Base-by-base conservation (phyloP, 2,113 vertebrate species). In the Corythoichthys haematopterus region DNA sequence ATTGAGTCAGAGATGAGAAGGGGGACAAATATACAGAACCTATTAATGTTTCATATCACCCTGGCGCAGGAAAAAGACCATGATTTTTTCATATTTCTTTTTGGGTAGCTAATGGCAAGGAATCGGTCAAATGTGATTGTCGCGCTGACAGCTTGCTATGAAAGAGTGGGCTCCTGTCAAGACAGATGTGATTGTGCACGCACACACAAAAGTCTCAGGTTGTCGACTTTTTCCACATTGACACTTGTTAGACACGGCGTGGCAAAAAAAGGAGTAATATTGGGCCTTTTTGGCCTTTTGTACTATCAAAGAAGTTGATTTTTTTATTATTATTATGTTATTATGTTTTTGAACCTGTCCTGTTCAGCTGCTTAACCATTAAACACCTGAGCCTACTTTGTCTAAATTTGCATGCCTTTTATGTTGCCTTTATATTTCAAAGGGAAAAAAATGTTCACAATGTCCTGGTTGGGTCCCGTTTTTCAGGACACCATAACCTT, bases 41-140 rank as follows among this genome's bases (percentile, higher is more conserved):
- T 68, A 77, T 80, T 77, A 72, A 83, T 83, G 69, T 75, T 80
- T 80, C 56, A 77, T 79, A 70, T 74, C 74, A 74, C 50, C 55
- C 67, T 11, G 45, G 64, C 13, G 12, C 37, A 35, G 37, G 15
- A 65, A 58, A 66, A 69, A 66, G 47, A 66, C 43, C 36, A 72
- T 75, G 62, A 71, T 80, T 80, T 71, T 77, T 80, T 80, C 68
- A 77, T 80, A 65, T 58, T 69, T 69, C 7, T 57, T 74, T 70
- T 61, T 62, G 13, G 33, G 15, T 62, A 65, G 64, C 40, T 67
- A 20, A 66, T 58, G 63, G 69, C 63, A 64, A 66, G 58, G 57
- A 69, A 72, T 50, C 63, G 65, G 62, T 72, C 59, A 40, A 61
- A 43, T 51, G 60, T 68, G 37, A 64, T 36, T 70, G 78, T 76